phyloP scores from a whole-genome alignment of 1,140 invertebrate species.

The Amphibalanus amphitrite region DNA sequence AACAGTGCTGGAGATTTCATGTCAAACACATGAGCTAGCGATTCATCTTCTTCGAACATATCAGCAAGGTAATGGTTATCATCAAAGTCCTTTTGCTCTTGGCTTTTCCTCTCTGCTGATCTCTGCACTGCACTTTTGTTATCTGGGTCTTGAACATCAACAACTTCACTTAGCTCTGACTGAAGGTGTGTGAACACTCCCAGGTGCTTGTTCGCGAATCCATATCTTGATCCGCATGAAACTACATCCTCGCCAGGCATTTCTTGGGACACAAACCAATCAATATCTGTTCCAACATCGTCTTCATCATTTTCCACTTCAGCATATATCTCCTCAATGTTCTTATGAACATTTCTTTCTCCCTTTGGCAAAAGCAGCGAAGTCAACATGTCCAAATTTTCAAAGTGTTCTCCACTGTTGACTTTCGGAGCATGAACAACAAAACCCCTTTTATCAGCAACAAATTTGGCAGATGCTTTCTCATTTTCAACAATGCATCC shows the following conservation, averaged over 20 bases:
- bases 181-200: not conserved
- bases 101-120: not conserved
- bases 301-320: not conserved
- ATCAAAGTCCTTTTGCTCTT: not conserved
- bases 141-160: not conserved
- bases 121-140: not conserved
- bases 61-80: not conserved
- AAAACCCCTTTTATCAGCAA: not conserved
- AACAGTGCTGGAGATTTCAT: not conserved
- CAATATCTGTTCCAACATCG: too few species aligned
- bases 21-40: not conserved
- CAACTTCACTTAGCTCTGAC: not conserved
- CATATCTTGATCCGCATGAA: not conserved
- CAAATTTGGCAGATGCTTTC: not conserved
- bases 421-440: not conserved
- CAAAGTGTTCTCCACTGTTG: not conserved
- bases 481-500: slow-evolving; percentile 3
- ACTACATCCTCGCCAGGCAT: not conserved
- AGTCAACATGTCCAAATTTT: not conserved
- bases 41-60: not conserved
- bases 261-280: too few species aligned
- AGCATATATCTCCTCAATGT: not conserved
- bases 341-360: not conserved
- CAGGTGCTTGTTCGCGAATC: not conserved
- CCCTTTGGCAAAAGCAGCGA: not conserved